phyloP scores from a whole-genome alignment of 2,888 invertebrate species.

The Macrosiphum euphorbiae region DNA sequence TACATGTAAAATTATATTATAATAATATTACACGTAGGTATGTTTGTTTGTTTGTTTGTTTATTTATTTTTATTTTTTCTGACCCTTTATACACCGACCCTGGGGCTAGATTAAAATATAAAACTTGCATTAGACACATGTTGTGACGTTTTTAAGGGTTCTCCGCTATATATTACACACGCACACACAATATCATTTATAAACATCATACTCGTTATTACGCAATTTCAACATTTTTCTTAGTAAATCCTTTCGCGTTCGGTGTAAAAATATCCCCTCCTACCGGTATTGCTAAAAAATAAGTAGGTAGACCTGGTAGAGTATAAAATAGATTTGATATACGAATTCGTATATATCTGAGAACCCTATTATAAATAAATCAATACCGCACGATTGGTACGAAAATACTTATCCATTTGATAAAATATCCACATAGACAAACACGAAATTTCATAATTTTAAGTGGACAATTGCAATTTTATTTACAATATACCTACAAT shows the following conservation, averaged over 20 bases:
- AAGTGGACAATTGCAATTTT: background rate
- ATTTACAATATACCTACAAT: background rate
- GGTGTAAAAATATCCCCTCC: background rate
- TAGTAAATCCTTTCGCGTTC: background rate
- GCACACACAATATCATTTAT: background rate
- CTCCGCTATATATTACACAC: background rate
- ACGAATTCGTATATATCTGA: background rate
- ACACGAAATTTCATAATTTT: background rate
- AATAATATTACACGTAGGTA: background rate
- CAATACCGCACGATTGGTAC: background rate
- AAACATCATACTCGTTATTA: background rate
- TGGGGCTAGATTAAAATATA: conserved; percentile 28
- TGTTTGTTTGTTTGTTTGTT: background rate
- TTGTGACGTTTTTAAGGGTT: conserved; percentile 17
- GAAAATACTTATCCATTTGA: background rate
- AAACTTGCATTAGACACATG: background rate
- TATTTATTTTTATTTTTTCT: background rate
- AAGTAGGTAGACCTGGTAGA: background rate
- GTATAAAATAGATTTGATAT: background rate
- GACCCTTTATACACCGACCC: background rate
- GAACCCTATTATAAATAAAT: background rate
- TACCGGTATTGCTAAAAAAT: background rate
- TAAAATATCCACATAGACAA: background rate
- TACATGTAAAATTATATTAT: background rate
- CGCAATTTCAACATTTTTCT: background rate